Percentiles rank a stretch among this genome's conserved stretches.
phyloP scores from a whole-genome alignment of 2,797 vertebrate species.

The Gymnoscopelus microlampas region DNA sequence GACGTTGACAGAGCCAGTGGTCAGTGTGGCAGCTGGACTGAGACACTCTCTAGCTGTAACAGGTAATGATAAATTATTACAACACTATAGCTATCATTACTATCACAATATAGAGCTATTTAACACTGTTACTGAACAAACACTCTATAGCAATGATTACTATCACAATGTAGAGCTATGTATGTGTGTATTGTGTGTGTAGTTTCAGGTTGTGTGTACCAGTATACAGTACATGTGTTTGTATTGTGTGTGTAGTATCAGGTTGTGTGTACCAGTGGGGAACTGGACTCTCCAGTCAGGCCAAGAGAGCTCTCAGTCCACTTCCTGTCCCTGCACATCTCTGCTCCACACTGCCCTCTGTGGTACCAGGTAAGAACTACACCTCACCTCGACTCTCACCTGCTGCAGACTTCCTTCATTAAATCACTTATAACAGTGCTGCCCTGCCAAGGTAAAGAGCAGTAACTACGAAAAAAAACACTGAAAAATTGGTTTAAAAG shows the following conservation, averaged over 20 bases:
- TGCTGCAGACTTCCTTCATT: too few species aligned
- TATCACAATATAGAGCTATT: too few species aligned
- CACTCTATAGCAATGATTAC: too few species aligned
- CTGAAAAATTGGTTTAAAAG: too few species aligned
- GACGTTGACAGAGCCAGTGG: slow-evolving; percentile 82
- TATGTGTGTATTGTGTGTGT: background rate
- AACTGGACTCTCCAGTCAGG: slow-evolving; percentile 84
- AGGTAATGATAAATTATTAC: slow-evolving; percentile 71
- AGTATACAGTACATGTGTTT: too few species aligned
- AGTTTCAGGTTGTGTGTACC: slow-evolving; percentile 37
- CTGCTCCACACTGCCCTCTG: slow-evolving; percentile 82
- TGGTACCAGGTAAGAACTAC: slow-evolving; percentile 87
- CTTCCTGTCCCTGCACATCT: slow-evolving; percentile 83
- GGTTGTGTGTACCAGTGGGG: slow-evolving; percentile 90
- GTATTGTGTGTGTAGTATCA: too few species aligned
- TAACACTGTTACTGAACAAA: too few species aligned
- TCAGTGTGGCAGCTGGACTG: slow-evolving; percentile 89
- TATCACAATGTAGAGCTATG: too few species aligned
- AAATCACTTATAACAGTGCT: too few species aligned
- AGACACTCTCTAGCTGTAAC: slow-evolving; percentile 89
- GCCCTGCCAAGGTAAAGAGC: too few species aligned
- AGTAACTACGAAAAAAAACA: too few species aligned
- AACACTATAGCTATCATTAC: too few species aligned
- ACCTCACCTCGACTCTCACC: background rate
- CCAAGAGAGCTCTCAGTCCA: slow-evolving; percentile 79